Evolutionary conservation across 2,888 invertebrate species (phyloP).

Genomic region (Oscheius sp.): DNA sequence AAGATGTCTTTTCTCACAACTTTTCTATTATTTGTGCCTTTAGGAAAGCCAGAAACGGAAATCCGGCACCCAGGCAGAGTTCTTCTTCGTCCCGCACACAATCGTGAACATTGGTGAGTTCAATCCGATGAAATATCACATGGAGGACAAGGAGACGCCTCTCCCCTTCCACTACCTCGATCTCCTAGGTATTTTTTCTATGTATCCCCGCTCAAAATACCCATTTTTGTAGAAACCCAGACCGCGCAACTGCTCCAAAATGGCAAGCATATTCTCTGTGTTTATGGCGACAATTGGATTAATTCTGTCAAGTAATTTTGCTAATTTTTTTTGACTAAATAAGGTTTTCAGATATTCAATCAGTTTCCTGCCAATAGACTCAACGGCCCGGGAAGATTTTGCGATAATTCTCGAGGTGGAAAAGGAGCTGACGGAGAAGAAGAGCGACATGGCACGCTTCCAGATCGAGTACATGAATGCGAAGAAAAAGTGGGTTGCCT

Average conservation of each 20-base stretch:
- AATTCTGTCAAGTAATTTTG: conserved; percentile 62
- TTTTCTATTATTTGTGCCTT: conserved; percentile 11
- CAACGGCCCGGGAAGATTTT: conserved; percentile 46
- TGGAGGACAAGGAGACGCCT: conserved; percentile 73
- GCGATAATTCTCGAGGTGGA: conserved; percentile 51
- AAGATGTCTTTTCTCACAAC: too few species aligned
- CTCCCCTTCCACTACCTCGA: conserved; percentile 71
- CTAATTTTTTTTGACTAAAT: too few species aligned
- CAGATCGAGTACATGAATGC: conserved; percentile 71
- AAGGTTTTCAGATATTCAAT: conserved; percentile 60
- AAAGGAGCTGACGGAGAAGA: conserved; percentile 61
- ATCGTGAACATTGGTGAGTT: conserved; percentile 71
- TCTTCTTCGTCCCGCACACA: conserved; percentile 73
- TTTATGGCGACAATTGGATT: conserved; percentile 74
- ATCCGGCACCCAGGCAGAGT: conserved; percentile 69
- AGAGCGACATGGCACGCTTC: conserved; percentile 70
- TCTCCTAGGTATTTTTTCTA: conserved; percentile 18
- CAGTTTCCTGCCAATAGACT: conserved; percentile 64
- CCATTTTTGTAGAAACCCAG: conserved; percentile 57
- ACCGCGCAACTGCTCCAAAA: conserved; percentile 65
- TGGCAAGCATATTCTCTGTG: conserved; percentile 69
- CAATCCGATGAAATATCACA: conserved; percentile 70
- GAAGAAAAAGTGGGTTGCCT: conserved; percentile 60
- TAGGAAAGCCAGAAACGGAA: conserved; percentile 70
- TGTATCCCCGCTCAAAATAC: too few species aligned